phyloP scores from a whole-genome alignment of 2,888 invertebrate genomes.

The Tinea trinotella region DNA sequence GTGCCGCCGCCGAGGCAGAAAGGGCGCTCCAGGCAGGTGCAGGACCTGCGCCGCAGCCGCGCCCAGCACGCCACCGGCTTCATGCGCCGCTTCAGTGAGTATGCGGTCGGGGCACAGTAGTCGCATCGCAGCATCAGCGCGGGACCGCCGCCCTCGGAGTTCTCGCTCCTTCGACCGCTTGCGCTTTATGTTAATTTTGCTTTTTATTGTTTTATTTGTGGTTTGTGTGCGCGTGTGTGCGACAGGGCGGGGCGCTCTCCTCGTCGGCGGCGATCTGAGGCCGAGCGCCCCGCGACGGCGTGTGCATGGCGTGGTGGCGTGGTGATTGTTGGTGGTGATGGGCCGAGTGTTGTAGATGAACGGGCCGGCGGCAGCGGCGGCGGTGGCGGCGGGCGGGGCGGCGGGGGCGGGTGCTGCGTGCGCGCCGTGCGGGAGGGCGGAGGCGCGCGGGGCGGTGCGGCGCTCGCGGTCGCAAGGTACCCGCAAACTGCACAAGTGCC shows the following conservation, averaged over 20 bases:
- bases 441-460: conserved; percentile 67
- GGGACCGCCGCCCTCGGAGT: conserved; percentile 25
- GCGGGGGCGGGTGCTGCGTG: conserved; percentile 27
- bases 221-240: neutral
- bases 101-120: conserved; percentile 31
- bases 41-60: conserved; percentile 36
- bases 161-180: neutral
- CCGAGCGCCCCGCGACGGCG: conserved; percentile 5
- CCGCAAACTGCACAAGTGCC: conserved; percentile 93
- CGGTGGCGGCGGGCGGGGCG: conserved; percentile 25
- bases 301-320: conserved; percentile 18
- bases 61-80: conserved; percentile 74
- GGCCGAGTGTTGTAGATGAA: conserved; percentile 79
- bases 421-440: conserved; percentile 36
- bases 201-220: neutral
- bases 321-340: conserved; percentile 24
- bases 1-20: neutral
- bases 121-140: neutral
- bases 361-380: conserved; percentile 75
- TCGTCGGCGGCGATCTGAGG: conserved; percentile 20
- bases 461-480: conserved; percentile 96
- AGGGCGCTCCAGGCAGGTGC: conserved; percentile 52
- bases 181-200: neutral
- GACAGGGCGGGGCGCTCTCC: neutral
- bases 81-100: conserved; percentile 93